These are phyloP conservation scores for Sitophilus oryzae DNA, from an alignment of 1,140 invertebrate species.

Conservation along the genomic window DNA sequence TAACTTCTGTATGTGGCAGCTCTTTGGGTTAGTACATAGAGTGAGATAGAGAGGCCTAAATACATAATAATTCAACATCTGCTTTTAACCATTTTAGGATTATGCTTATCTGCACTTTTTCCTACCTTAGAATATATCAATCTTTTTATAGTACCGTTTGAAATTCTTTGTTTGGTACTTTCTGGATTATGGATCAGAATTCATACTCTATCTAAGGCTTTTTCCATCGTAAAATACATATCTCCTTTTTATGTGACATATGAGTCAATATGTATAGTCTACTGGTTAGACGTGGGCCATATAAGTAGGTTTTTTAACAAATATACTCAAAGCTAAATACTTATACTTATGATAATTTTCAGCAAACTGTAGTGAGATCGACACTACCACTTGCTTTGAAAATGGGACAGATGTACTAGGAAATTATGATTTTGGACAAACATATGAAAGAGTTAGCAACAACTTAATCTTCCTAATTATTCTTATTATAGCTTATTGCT, in stretches of 20 bases:
- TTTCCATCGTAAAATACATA: conserved; percentile 29
- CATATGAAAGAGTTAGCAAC: conserved; percentile 14
- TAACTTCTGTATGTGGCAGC: conserved; percentile 22
- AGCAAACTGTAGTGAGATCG: conserved; percentile 19
- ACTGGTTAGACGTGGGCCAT: conserved; percentile 20
- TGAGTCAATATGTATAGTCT: conserved; percentile 28
- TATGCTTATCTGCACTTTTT: conserved; percentile 30
- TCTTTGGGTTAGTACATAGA: conserved; percentile 23
- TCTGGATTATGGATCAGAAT: conserved; percentile 31
- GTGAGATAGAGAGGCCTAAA: not conserved
- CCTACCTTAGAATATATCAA: conserved; percentile 27
- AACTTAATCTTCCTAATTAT: conserved; percentile 18
- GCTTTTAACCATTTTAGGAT: conserved; percentile 18
- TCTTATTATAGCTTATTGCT: conserved; percentile 19
- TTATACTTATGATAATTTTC: conserved; percentile 14
- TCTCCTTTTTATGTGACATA: conserved; percentile 34
- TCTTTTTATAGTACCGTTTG: conserved; percentile 27
- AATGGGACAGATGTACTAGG: conserved; percentile 26
- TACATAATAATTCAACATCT: not conserved
- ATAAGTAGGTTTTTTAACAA: conserved; percentile 20
- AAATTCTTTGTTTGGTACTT: conserved; percentile 26
- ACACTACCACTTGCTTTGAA: conserved; percentile 17
- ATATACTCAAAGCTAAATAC: not conserved
- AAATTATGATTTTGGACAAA: conserved; percentile 21
- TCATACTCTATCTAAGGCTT: conserved; percentile 14